Percentiles rank a stretch among this genome's conserved stretches.
phyloP scores from a whole-genome alignment of 2,797 vertebrate species.

The Tokudaia muenninki region DNA sequence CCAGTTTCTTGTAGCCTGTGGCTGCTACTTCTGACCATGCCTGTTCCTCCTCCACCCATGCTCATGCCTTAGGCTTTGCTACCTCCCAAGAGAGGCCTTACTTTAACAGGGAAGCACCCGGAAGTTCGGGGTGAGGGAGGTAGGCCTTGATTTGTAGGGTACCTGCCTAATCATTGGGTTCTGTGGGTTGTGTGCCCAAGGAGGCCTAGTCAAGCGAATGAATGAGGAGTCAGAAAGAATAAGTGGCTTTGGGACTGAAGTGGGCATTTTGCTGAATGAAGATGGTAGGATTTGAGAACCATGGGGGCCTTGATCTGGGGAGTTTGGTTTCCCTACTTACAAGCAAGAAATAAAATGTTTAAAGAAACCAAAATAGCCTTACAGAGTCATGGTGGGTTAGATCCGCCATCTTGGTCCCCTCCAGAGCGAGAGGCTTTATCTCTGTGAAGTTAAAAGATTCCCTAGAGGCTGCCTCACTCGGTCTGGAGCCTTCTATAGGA shows the following conservation, averaged over 20 bases:
- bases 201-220: too few relatives aligned
- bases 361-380: neutral
- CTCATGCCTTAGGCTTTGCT: neutral
- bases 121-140: neutral
- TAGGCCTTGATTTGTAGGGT: neutral
- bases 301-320: too few relatives aligned
- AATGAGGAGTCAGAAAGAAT: neutral
- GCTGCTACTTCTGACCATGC: neutral
- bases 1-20: neutral
- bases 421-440: neutral
- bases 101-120: neutral
- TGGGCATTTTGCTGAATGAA: neutral
- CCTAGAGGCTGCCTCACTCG: neutral
- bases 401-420: neutral
- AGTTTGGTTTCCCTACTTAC: neutral
- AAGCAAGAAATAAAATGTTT: neutral
- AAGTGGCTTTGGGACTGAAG: neutral
- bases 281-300: neutral
- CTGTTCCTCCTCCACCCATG: too few relatives aligned
- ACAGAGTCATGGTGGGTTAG: neutral
- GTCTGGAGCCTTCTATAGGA: neutral
- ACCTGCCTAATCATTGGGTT: neutral
- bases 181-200: neutral
- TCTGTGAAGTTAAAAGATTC: neutral
- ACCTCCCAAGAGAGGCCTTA: neutral